phyloP scores from a whole-genome alignment of 1,140 invertebrate genomes.

The Apis dorsata region DNA sequence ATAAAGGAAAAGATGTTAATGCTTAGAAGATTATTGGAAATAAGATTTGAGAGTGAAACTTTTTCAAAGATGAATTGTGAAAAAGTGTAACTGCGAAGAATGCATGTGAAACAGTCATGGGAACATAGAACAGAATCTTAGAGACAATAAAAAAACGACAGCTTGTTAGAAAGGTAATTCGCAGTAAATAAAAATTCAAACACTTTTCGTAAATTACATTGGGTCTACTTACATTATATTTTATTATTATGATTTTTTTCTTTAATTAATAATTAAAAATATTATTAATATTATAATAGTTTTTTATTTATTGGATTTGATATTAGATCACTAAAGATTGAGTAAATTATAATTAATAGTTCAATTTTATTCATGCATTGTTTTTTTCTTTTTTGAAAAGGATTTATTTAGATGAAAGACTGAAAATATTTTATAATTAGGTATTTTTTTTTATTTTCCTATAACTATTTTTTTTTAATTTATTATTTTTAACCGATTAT shows the following conservation, averaged over 20 bases:
- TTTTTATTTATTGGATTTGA: background rate
- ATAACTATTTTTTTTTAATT: too few species aligned
- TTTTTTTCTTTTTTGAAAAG: too few species aligned
- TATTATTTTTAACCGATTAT: too few species aligned
- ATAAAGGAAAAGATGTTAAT: background rate
- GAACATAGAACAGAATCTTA: conserved; percentile 41
- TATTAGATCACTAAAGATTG: background rate
- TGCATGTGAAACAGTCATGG: conserved; percentile 43
- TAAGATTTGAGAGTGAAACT: conserved; percentile 7
- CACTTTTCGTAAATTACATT: background rate
- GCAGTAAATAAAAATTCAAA: conserved; percentile 18
- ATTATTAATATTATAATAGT: background rate
- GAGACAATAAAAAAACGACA: conserved; percentile 24
- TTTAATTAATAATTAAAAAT: background rate
- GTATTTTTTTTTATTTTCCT: too few species aligned
- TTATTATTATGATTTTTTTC: background rate
- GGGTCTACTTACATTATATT: background rate
- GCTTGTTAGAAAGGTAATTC: conserved; percentile 34
- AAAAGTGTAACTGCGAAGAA: background rate
- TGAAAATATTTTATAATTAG: too few species aligned
- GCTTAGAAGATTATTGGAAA: background rate
- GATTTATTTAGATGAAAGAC: too few species aligned
- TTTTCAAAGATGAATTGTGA: conserved; percentile 1
- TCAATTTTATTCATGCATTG: too few species aligned
- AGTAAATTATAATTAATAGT: background rate